Conservation (phyloP, 2,888 invertebrate species). For the Lepetodrilus schrolli region DNA sequence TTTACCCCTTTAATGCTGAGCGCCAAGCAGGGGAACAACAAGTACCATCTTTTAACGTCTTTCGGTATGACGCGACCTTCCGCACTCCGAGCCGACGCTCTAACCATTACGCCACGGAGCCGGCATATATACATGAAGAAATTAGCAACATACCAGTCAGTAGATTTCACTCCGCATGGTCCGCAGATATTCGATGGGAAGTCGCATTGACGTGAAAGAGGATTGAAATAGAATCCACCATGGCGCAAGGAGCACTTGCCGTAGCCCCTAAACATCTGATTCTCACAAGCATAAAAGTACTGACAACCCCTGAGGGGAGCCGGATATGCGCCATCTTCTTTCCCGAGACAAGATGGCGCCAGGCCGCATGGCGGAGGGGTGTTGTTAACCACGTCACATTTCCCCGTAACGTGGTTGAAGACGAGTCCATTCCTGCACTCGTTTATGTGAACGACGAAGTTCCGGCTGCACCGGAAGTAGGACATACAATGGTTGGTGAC, state of each 20-base stretch:
- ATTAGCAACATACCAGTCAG: constrained; percentile 22
- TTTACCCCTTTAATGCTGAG: too few relatives aligned
- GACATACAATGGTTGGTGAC: constrained; percentile 26
- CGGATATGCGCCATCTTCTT: constrained; percentile 23
- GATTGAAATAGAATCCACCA: constrained; percentile 37
- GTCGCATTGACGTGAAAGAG: constrained; percentile 24
- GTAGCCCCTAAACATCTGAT: constrained; percentile 25
- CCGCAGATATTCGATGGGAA: constrained; percentile 36
- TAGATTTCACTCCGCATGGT: constrained; percentile 22
- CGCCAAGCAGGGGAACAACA: too few relatives aligned
- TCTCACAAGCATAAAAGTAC: constrained; percentile 28
- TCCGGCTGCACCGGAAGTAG: constrained; percentile 25
- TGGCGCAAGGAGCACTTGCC: constrained; percentile 30
- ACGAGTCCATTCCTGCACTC: constrained; percentile 28
- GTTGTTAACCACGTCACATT: constrained; percentile 27
- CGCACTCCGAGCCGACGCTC: too few relatives aligned
- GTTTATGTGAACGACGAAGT: constrained; percentile 22
- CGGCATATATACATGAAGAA: neutral
- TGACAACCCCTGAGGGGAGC: constrained; percentile 32
- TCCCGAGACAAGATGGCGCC: constrained; percentile 29
- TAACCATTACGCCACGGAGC: too few relatives aligned
- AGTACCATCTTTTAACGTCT: too few relatives aligned
- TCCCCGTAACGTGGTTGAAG: constrained; percentile 26
- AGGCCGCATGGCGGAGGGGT: constrained; percentile 33
- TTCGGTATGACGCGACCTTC: too few relatives aligned